Conservation (phyloP, 2,113 vertebrate genomes). For the Brienomyrus brachyistius region DNA sequence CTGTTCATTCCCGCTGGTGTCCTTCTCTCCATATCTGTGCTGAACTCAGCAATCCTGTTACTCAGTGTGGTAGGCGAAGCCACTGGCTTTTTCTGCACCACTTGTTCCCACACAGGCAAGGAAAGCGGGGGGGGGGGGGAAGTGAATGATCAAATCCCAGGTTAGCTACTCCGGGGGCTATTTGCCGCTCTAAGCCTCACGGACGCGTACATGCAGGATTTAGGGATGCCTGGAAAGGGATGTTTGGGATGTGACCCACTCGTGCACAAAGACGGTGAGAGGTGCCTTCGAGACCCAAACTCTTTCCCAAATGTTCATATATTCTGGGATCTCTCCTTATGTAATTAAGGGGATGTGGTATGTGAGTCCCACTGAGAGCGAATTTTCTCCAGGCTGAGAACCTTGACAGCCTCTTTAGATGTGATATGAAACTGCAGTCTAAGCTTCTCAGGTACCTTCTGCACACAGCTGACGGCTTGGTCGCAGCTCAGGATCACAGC, state of each 20-base stretch:
- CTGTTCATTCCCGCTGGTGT: slow-evolving; percentile 19
- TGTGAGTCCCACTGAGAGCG: background rate
- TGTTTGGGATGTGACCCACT: background rate
- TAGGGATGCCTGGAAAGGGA: background rate
- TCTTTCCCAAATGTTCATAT: background rate
- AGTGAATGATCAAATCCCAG: background rate
- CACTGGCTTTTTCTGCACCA: background rate
- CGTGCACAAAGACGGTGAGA: background rate
- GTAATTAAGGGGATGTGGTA: background rate
- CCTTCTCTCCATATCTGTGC: slow-evolving; percentile 39
- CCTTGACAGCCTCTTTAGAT: background rate
- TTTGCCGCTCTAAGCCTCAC: background rate
- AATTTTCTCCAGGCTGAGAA: background rate
- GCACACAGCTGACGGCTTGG: background rate
- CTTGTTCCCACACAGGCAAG: background rate
- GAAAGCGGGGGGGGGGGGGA: background rate
- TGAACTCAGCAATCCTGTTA: slow-evolving; percentile 46
- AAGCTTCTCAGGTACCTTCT: background rate
- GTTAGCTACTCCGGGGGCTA: background rate
- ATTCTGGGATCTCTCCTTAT: background rate
- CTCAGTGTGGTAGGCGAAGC: background rate
- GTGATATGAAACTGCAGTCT: background rate
- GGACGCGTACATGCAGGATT: background rate
- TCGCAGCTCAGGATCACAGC: background rate
- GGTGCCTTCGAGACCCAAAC: background rate